Percentiles rank a stretch among this genome's conserved stretches.
These are phyloP conservation scores for Larimichthys polyactis DNA, from an alignment of 2,113 vertebrate species.

Conservation along the genomic window DNA sequence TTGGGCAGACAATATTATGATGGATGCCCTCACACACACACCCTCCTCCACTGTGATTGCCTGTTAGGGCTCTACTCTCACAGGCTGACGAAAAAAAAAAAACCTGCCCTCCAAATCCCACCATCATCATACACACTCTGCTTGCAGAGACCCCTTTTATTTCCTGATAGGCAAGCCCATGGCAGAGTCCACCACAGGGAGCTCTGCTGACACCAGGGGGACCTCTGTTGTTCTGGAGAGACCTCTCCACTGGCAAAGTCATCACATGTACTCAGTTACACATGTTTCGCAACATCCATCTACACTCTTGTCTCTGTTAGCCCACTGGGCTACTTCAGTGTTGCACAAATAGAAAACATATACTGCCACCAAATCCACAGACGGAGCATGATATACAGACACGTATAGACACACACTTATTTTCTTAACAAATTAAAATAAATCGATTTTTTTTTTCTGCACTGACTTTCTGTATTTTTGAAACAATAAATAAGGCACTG, in stretches of 20 bases:
- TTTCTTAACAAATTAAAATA: not conserved
- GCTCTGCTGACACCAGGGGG: conserved; percentile 62
- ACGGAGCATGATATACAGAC: not conserved
- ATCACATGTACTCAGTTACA: conserved; percentile 59
- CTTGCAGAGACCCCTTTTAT: conserved; percentile 49
- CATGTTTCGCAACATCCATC: conserved; percentile 57
- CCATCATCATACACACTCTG: conserved; percentile 60
- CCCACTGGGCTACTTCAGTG: conserved; percentile 22
- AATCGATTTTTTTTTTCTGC: not conserved
- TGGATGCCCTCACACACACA: conserved; percentile 76
- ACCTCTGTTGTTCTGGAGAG: conserved; percentile 60
- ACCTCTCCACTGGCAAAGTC: conserved; percentile 81
- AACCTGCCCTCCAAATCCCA: conserved; percentile 68
- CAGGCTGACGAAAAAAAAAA: conserved; percentile 58
- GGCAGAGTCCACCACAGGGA: conserved; percentile 66
- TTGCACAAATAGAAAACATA: conserved; percentile 44
- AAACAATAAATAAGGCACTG: not conserved
- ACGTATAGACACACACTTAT: not conserved
- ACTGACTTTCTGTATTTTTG: not conserved
- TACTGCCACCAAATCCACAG: conserved; percentile 21
- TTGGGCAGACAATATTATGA: conserved; percentile 79
- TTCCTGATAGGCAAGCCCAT: conserved; percentile 69
- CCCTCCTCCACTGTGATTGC: conserved; percentile 70
- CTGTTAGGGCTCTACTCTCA: conserved; percentile 66
- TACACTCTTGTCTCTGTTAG: conserved; percentile 28